Evolutionary conservation across 2,888 invertebrate genomes (phyloP), one percentile per base, ranked within the genome.

Genomic region (Drosophila mercatorum): DNA sequence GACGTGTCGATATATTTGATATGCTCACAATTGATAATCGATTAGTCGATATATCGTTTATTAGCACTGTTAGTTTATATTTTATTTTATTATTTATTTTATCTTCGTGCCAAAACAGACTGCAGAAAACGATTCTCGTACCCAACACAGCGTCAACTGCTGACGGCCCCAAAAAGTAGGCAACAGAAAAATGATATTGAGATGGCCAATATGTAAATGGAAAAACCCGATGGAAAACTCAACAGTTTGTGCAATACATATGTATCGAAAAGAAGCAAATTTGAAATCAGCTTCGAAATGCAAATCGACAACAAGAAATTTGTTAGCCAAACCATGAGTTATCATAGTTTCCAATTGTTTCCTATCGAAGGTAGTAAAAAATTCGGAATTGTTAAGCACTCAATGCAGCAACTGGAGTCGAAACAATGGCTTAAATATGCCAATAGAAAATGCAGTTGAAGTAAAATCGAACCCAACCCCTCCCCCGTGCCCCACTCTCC

Each of bases 141-240:
- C 7, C 47, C n/a, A 28, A 28, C 4, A 12, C n/a, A 7, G 3
- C 12, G n/a, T 10, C 49, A 49, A 31, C 17, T 22, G 34, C 2
- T 17, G n/a, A 34, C 1, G 17, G 51, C 51, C 51, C 51, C 51
- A 51, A 36, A 51, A 51, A 22, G 51, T 51, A 51, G 51, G 51
- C 51, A 51, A 36, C 12, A 51, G 10, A 49, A 51, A 17, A 11
- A 2, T 6, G 31, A 31, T 49, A 47, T n/a, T 28, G 8, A n/a
- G 7, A n/a, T 2, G n/a, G 2, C n/a, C 0, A 14, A 40, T 6
- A 17, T 17, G 17, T 6, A 11, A n/a, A 11, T 34, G n/a, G 5
- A 5, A 31, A n/a, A 2, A n/a, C 2, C 1, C n/a, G 10, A n/a
- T 49, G 1, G 28, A 4, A 28, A 47, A 28, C 8, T 47, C 14